Base-by-base conservation (phyloP, 1,140 invertebrate genomes). In the Atta colombica region DNA sequence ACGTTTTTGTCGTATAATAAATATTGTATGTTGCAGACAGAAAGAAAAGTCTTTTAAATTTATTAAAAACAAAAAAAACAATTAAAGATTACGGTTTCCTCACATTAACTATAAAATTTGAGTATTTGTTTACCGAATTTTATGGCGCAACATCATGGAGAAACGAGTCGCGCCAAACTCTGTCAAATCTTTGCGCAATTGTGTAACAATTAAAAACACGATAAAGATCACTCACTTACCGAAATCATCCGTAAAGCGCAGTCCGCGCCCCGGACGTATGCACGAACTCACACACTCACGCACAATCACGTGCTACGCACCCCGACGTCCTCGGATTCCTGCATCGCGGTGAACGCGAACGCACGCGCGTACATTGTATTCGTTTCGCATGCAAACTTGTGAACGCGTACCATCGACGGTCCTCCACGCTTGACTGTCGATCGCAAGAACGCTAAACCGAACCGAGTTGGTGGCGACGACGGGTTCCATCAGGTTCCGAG, bases 341-440 rank as follows among this genome's bases (percentile, higher is more conserved):
- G 80, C 80, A 49, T 84, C 69, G 69, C 69, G 55, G 5, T 4
- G n/a, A 61, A 75, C 25, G 39, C 21, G 21, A 12, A 71, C 51
- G 51, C 39, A 68, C 74, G 80, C 25, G n/a, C 53, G 51, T 21
- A 55, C 53, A 58, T 39, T n/a, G 45, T 58, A 39, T 35, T 60
- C 55, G n/a, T 0, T 4, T 35, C n/a, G 55, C n/a, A 28, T 49
- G 39, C 58, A 28, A 63, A 63, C 49, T 60, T n/a, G 55, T 35
- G 10, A 39, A 49, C 80, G 55, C 80, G 80, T 25, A 84, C 80
- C n/a, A 49, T 84, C 80, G 69, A 75, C 84, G 86, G 92, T 89
- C 93, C 92, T 89, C 91, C 89, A 88, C 90, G 90, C 86, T 85
- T 88, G 91, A 94, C 93, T 94, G 93, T 91, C 88, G 91, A 92